phyloP scores from a whole-genome alignment of 2,113 vertebrate species.

The Thryonomys swinderianus region DNA sequence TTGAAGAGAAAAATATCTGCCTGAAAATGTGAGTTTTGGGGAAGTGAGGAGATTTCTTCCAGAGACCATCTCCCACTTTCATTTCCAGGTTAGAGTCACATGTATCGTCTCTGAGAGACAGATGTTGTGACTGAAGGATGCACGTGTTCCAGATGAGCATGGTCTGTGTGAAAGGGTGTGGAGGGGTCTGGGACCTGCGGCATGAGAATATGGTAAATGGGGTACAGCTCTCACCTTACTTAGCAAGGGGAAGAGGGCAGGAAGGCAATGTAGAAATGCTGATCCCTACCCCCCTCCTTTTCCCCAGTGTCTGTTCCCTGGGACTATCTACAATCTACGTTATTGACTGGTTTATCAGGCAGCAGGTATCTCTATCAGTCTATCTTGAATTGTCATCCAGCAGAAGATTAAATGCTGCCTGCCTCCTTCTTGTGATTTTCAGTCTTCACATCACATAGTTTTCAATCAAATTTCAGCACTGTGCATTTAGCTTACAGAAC shows the following conservation, averaged over 20 bases:
- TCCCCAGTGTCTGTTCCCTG: conserved; percentile 61
- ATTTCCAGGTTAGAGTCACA: fast-evolving
- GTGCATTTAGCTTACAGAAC: conserved; percentile 83
- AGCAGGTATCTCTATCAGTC: conserved; percentile 83
- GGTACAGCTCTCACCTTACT: not conserved
- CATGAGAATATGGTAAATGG: not conserved
- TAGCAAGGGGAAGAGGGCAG: conserved; percentile 21
- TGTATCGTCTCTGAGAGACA: fast-evolving
- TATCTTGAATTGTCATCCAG: conserved; percentile 86
- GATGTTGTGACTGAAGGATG: fast-evolving
- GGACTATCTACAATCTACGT: conserved; percentile 80
- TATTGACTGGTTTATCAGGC: conserved; percentile 86
- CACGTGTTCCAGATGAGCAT: fast-evolving
- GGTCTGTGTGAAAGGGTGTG: not conserved
- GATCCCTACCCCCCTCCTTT: not conserved
- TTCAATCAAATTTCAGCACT: conserved; percentile 85
- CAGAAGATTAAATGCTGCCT: conserved; percentile 84
- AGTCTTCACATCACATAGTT: conserved; percentile 84
- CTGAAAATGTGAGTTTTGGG: not conserved
- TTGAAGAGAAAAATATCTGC: not conserved
- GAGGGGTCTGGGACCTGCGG: not conserved
- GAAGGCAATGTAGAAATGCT: not conserved
- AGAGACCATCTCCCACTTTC: not conserved
- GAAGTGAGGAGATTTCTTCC: not conserved
- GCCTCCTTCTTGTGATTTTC: conserved; percentile 84